phyloP scores from a whole-genome alignment of 1,140 invertebrate species.

The Portunus trituberculatus region DNA sequence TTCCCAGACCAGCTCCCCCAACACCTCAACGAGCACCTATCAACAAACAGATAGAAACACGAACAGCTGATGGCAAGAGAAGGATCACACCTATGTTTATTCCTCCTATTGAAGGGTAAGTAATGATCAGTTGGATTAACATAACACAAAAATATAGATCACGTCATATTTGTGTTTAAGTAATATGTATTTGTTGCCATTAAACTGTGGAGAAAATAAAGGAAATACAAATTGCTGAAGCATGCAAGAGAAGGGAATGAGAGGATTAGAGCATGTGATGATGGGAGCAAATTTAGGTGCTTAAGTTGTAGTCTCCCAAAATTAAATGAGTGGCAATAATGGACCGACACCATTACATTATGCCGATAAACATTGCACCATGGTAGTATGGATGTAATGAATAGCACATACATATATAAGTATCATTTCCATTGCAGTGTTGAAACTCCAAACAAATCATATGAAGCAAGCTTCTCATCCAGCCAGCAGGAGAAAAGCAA shows the following conservation, averaged over 20 bases:
- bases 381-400: no score
- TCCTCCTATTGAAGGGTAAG: conserved; percentile 81
- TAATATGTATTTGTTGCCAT: no score
- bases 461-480: conserved; percentile 78
- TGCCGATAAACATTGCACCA: no score
- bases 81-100: conserved; percentile 98
- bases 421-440: conserved; percentile 50
- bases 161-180: background rate
- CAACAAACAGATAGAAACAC: conserved; percentile 97
- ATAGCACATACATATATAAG: no score
- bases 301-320: no score
- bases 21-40: conserved; percentile 84
- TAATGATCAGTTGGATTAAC: background rate
- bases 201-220: no score
- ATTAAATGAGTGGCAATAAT: no score
- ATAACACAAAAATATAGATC: background rate
- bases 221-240: no score
- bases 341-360: no score
- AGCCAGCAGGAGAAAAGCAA: conserved; percentile 89
- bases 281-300: no score
- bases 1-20: conserved; percentile 21
- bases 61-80: conserved; percentile 94
- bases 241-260: no score
- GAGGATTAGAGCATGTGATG: no score
- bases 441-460: conserved; percentile 69